Base-by-base conservation (phyloP, 2,888 invertebrate genomes). In the Syritta pipiens region DNA sequence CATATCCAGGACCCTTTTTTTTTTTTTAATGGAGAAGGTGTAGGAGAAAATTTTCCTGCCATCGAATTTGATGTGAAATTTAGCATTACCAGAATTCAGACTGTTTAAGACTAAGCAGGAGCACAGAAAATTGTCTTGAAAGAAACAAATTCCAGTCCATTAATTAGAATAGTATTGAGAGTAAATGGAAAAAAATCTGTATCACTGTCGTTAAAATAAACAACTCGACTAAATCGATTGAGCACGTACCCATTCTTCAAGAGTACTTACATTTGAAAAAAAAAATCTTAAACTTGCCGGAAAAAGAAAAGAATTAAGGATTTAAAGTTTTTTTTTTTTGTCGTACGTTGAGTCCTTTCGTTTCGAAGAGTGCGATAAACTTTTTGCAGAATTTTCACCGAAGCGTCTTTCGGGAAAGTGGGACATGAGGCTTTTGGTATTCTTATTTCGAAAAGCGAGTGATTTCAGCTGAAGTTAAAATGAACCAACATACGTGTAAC, bases 101-200 rank as follows among this genome's bases (percentile, higher is more conserved):
- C 12, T 19, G 12, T 5, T 3, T 6, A 6, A 1, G 22, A 4
- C 10, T 9, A 3, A 10, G 0, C 7, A 10, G 37, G 4, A 37
- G 14, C 12, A 30, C 10, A 69, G 57, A 37, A 55, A 48, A 75
- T 60, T 62, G 62, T 26, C 48, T 55, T 68, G 67, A 68, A 76
- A 63, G 28, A 35, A 49, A 42, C 26, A 76, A 69, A 76, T 57
- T 69, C n/a, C n/a, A n/a, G n/a, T 68, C 62, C 44, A 63, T 69
- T 69, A 69, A 76, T 76, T 69, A 62, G 75, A 76, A 57, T 62
- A 55, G 28, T 62, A 76, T 69, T 71, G 63, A 65, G 57, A 57
- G 40, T 51, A 69, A 69, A 76, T 63, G 71, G 71, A 69, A 67
- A 24, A 30, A 46, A 76, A 44, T n/a, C n/a, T n/a, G n/a, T n/a